Evolutionary conservation across 2,797 vertebrate genomes (phyloP), one percentile per base, ranked within the genome.

Genomic region (Helicolenus hilgendorfi): DNA sequence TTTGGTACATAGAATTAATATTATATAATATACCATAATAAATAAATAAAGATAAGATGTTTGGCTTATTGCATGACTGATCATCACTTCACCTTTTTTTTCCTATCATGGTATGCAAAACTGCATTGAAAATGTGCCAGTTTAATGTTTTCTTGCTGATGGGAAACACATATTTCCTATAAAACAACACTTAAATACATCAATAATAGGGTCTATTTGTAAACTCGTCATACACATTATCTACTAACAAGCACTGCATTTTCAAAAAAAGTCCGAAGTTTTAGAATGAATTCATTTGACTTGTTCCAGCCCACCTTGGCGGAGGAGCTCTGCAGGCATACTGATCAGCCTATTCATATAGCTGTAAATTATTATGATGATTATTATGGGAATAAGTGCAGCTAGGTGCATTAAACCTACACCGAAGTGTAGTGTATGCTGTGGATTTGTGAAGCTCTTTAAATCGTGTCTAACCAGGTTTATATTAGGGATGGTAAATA

Each of bases 401-500:
- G 26, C 5, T 20, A 0, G 14, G 53, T 49, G 22, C 5, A 31
- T 26, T 20, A 5, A 36, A 56, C 10, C 22, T 2, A 2, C 13
- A 38, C 73, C 65, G 11, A 84, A 27, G 38, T 35, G 56, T 3
- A 11, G 31, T 9, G 22, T 24, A 8, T 53, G 2, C 4, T 22
- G 20, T 20, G 24, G 10, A 11, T 26, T 5, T 20, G 4, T 41
- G 49, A 60, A 78, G 20, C 70, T 6, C 6, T 1, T 7, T 2
- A 26, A 13, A 64, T 68, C 10, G 14, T 0, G 0, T 22, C 3
- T 7, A 11, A 36, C 5, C 5, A 20, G 1, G 1, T 62, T 60
- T 0, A 4, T 4, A 26, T 35, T 9, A 4, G 2, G 36, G 18
- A 0, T 5, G 22, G 3, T 10, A 26, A 67, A 55, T 10, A 4